These are phyloP conservation scores for Tetraodon nigroviridis DNA, from an alignment of 2,113 vertebrate species.

Conservation along the genomic window DNA sequence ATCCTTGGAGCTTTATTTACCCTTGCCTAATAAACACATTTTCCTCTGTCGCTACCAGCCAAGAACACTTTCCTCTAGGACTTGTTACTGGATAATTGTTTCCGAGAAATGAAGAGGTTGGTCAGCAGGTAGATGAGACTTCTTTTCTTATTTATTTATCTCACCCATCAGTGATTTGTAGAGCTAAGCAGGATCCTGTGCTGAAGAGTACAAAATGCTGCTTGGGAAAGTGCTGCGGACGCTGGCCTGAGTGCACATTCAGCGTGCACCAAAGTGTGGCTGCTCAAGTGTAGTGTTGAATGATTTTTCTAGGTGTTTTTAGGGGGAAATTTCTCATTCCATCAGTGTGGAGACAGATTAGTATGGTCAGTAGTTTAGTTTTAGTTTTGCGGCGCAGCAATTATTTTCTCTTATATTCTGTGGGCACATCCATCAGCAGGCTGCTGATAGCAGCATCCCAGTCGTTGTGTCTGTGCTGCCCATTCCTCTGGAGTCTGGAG, in stretches of 20 bases:
- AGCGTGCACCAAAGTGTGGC: neutral
- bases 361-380: neutral
- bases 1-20: conserved; percentile 32
- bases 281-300: neutral
- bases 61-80: conserved; percentile 39
- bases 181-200: conserved; percentile 26
- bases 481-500: no score
- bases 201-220: neutral
- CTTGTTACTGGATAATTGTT: conserved; percentile 55
- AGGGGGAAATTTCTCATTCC: neutral
- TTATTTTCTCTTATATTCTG: no score
- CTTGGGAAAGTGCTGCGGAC: neutral
- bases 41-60: conserved; percentile 46
- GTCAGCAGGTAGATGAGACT: conserved; percentile 36
- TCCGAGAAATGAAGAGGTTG: conserved; percentile 48
- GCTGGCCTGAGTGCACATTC: conserved; percentile 17
- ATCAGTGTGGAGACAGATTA: conserved; percentile 1
- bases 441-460: no score
- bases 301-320: neutral
- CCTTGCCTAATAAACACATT: conserved; percentile 46
- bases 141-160: conserved; percentile 25
- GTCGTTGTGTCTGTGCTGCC: no score
- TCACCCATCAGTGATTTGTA: conserved; percentile 30
- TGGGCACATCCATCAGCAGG: no score
- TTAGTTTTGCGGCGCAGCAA: no score